A percentile compares a stretch with the other conserved stretches of the same genome.
These are phyloP conservation scores for Lasioglossum figueresi DNA, from an alignment of 2,888 invertebrate genomes.

Conservation along the genomic window DNA sequence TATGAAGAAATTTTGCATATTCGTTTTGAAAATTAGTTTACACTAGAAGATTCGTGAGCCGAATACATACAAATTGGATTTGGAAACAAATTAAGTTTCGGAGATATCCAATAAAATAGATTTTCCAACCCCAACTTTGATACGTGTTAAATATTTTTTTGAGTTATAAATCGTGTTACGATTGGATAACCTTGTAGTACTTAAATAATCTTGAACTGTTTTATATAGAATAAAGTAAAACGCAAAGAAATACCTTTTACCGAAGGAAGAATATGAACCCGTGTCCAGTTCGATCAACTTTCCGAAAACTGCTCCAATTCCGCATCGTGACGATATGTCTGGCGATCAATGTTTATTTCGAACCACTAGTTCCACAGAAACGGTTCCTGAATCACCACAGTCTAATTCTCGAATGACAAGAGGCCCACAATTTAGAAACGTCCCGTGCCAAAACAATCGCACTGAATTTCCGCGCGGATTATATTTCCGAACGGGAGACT, in stretches of 20 bases:
- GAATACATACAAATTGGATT: no score
- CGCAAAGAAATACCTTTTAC: conserved; percentile 6
- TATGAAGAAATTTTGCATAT: no score
- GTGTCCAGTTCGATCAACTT: background rate
- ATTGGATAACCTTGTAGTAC: background rate
- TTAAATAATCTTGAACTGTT: background rate
- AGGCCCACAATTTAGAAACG: conserved; percentile 17
- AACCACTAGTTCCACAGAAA: conserved; percentile 17
- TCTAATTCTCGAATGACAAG: conserved; percentile 15
- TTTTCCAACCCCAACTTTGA: no score
- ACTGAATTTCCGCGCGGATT: background rate
- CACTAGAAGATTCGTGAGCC: no score
- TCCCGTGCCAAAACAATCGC: conserved; percentile 14
- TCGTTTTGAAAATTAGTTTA: no score
- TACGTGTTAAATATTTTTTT: no score
- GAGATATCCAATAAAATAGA: no score
- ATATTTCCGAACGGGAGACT: background rate
- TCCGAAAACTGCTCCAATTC: conserved; percentile 3
- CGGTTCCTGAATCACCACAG: conserved; percentile 26
- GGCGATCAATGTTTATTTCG: conserved; percentile 40
- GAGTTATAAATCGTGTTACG: no score
- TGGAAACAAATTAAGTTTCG: no score
- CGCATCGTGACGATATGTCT: conserved; percentile 18
- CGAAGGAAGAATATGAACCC: background rate
- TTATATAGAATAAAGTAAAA: background rate